Base-by-base conservation (phyloP, 2,888 invertebrate species). In the Chironomus riparius region DNA sequence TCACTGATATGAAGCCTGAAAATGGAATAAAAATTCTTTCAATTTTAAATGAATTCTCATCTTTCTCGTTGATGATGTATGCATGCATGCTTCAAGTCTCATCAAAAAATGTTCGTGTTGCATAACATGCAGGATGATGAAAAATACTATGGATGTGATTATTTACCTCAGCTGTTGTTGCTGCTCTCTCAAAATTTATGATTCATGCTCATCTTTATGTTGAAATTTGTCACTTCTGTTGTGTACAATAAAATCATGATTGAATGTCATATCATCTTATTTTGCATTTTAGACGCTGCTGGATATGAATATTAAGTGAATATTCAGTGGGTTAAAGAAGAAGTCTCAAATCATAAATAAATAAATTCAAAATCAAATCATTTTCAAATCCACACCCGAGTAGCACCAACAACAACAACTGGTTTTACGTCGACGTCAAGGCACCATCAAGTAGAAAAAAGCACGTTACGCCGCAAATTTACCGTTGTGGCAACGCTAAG, bases 1-100 rank as follows among this genome's bases (percentile, higher is more conserved):
- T 72, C 72, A 38, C 61, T 62, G 28, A 62, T 62, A 18, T 62
- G 61, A 24, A 50, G 72, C 61, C 72, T 72, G 38, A 10, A 50
- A 48, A 47, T 15, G 70, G 18, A 70, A 50, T 28, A 13, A 13
- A 70, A 70, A 70, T 22, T 47, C 22, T 70, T 70, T 70, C 70
- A 70, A 50, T 70, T 22, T 50, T 24, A 56, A 56, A 56, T 56
- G 1, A 13, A 50, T 70, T 70, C 70, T 13, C 12, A 56, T 56
- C n/a, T 56, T n/a, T n/a, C 18, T 56, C 56, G n/a, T 6, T 18
- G n/a, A 56, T 56, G 56, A 56, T 56, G 15, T 18, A 15, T 56
- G n/a, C 56, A 56, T 18, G 18, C n/a, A 56, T 56, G 56, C n/a
- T 56, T n/a, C 18, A 15, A 56, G 18, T 15, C n/a, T 15, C 18